Conservation (phyloP, 1,140 invertebrate species). For the Pachypsylla venusta region DNA sequence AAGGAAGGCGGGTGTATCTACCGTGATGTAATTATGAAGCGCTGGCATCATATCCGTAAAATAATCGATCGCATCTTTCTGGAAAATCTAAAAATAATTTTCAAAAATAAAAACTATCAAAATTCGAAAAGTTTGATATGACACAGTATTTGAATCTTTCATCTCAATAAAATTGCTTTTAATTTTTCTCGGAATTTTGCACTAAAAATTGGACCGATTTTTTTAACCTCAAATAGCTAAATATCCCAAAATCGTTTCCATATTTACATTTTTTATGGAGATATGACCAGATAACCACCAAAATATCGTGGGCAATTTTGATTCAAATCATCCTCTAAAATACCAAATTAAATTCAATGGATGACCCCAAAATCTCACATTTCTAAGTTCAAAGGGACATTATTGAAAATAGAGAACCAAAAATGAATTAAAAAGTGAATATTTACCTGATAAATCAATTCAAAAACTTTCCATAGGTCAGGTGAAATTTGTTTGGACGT, state of each 20-base stretch:
- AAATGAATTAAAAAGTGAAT: conserved; percentile 26
- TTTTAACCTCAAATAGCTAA: no score
- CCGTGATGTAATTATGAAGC: conserved; percentile 92
- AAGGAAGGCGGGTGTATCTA: conserved; percentile 85
- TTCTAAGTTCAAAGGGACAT: neutral
- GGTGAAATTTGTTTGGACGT: conserved; percentile 75
- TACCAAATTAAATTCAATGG: neutral
- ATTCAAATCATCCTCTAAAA: no score
- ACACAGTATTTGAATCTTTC: no score
- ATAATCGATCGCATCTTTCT: conserved; percentile 90
- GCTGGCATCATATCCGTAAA: conserved; percentile 99
- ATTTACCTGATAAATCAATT: conserved; percentile 60
- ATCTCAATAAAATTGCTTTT: no score
- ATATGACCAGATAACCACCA: no score
- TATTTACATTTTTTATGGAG: no score
- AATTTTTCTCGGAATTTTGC: no score
- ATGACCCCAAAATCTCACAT: neutral
- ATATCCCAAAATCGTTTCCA: no score
- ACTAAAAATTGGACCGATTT: no score
- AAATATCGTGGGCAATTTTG: no score
- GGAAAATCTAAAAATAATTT: conserved; percentile 51
- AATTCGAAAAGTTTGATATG: no score
- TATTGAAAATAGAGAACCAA: conserved; percentile 77
- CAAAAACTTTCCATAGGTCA: conserved; percentile 93
- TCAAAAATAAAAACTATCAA: no score